A percentile compares a stretch with the other conserved stretches of the same genome.
Evolutionary conservation across 2,113 vertebrate species (phyloP).

Genomic region (Caloenas nicobarica): DNA sequence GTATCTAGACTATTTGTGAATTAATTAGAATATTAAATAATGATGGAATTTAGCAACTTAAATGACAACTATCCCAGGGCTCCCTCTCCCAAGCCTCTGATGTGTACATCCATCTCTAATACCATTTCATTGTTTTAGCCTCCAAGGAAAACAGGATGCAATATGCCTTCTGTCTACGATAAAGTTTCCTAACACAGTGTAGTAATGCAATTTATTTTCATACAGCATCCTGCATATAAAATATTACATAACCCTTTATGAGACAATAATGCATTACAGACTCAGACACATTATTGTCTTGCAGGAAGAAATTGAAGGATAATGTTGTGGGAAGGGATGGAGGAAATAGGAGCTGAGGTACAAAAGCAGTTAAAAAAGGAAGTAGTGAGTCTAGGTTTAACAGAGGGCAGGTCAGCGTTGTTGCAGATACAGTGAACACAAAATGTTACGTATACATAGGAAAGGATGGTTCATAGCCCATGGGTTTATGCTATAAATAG

Average conservation of each 20-base stretch:
- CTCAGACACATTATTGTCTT: conserved; percentile 36
- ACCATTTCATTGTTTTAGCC: conserved; percentile 15
- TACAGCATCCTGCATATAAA: conserved; percentile 67
- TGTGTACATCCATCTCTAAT: conserved; percentile 8
- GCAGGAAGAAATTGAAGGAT: conserved; percentile 63
- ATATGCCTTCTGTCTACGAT: conserved; percentile 63
- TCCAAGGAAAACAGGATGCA: conserved; percentile 66
- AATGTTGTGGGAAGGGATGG: conserved; percentile 23
- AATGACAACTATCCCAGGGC: neutral
- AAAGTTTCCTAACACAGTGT: conserved; percentile 68
- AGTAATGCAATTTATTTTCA: conserved; percentile 69
- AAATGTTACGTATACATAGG: neutral
- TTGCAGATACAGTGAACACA: neutral
- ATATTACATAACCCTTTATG: conserved; percentile 67
- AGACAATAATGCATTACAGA: conserved; percentile 69
- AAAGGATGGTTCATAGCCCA: neutral
- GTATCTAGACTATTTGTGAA: neutral
- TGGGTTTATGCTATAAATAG: neutral
- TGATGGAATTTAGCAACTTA: conserved; percentile 20
- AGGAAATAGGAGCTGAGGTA: conserved; percentile 26
- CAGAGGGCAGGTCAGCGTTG: neutral
- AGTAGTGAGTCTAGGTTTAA: neutral
- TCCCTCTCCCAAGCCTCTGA: neutral
- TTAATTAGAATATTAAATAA: conserved; percentile 29
- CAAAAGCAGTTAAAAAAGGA: conserved; percentile 29